Conservation (phyloP, 2,888 invertebrate genomes). For the Lasioglossum villosulum region DNA sequence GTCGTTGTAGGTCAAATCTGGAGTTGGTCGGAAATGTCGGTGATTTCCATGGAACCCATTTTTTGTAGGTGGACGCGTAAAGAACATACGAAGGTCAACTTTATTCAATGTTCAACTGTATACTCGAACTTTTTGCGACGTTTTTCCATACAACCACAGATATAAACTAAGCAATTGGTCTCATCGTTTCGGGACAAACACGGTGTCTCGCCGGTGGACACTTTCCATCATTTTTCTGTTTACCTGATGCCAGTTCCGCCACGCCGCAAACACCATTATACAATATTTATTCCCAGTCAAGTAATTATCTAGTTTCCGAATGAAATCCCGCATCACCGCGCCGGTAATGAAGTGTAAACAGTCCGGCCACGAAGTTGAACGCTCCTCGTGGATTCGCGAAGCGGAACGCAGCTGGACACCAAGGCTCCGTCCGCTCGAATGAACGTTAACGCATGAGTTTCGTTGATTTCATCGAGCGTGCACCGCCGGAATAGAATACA, state of each 20-base stretch:
- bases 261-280: neutral
- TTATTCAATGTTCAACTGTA: too few relatives aligned
- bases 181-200: too few relatives aligned
- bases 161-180: too few relatives aligned
- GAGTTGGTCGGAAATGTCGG: too few relatives aligned
- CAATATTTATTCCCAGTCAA: neutral
- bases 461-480: constrained; percentile 1
- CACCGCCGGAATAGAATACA: constrained; percentile 15
- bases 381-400: neutral
- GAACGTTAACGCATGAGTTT: constrained; percentile 30
- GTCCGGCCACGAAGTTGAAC: constrained; percentile 5
- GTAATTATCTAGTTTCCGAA: neutral
- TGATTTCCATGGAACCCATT: too few relatives aligned
- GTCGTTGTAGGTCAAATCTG: too few relatives aligned
- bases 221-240: neutral
- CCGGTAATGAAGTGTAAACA: constrained; percentile 12
- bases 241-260: too few relatives aligned
- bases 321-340: neutral
- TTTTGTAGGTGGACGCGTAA: too few relatives aligned
- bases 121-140: too few relatives aligned
- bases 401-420: neutral
- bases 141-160: too few relatives aligned
- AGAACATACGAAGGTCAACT: too few relatives aligned
- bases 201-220: too few relatives aligned
- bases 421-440: neutral